These are phyloP conservation scores for Leptosomus discolor DNA, from an alignment of 2,113 vertebrate species.

Conservation along the genomic window DNA sequence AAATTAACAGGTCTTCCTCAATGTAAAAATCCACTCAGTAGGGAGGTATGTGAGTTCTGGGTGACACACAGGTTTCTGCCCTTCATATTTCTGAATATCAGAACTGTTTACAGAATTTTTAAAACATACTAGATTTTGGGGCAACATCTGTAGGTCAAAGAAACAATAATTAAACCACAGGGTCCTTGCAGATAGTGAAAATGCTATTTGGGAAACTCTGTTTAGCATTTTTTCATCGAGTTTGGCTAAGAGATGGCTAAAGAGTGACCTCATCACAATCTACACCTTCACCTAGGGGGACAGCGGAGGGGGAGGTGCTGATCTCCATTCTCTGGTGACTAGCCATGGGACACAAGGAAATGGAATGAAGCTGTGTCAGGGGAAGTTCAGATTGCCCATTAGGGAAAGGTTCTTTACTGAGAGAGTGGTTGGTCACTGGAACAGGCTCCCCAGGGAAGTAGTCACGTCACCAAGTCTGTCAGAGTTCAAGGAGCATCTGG, in stretches of 20 bases:
- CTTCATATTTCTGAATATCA: background rate
- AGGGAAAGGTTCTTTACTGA: background rate
- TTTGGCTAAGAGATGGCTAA: background rate
- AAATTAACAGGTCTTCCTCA: background rate
- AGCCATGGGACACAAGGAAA: fast-evolving
- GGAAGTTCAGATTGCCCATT: background rate
- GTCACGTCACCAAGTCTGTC: background rate
- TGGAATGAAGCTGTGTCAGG: background rate
- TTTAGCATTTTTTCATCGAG: background rate
- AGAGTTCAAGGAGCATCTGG: background rate
- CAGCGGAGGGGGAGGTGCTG: fast-evolving
- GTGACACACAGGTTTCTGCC: background rate
- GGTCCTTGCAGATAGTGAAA: background rate
- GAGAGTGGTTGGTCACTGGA: too few relatives aligned
- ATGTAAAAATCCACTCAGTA: background rate
- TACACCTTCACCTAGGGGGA: fast-evolving
- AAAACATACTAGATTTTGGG: background rate
- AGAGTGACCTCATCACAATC: background rate
- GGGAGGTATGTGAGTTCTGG: background rate
- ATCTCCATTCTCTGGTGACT: background rate
- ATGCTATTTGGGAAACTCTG: background rate
- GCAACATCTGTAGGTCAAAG: background rate
- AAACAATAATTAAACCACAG: background rate
- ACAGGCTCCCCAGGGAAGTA: background rate
- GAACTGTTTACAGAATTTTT: background rate